Evolutionary conservation across 1,140 invertebrate species (phyloP), one percentile per base, ranked within the genome.

Genomic region (Drosophila mayri): DNA sequence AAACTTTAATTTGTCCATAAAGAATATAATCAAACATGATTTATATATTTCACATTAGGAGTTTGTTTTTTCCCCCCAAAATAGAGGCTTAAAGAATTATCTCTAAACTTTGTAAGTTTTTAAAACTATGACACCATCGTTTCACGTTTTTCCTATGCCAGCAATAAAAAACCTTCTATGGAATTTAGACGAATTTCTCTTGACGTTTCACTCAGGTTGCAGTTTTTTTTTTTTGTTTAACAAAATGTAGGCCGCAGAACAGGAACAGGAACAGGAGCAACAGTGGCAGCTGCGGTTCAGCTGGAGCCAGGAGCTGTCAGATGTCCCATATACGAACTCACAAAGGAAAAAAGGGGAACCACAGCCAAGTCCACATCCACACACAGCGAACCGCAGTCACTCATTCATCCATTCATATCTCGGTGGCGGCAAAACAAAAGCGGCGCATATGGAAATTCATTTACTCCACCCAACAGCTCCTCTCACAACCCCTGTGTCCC

Each of bases 401-500:
- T 57, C 59, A 81, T 80, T 85, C 58, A 72, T 60, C 60, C 74
- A 86, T 85, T 81, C 78, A 82, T 67, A 76, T 79, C 63, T 79
- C 68, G 72, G 49, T 44, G 61, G 46, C 44, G 64, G 20, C 14
- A 43, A 70, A 87, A 88, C 84, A 80, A 87, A 79, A 67, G 83
- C 76, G 61, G 43, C 84, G 43, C 84, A 79, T 79, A 80, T 84
- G 76, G 47, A 82, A 88, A 87, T 87, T 88, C 80, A 87, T 88
- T 87, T 87, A 77, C 71, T 71, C 20, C 40, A 25, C 52, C 40
- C 10, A 4, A 7, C 10, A 20, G 11, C 35, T 57, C 73, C 83
- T 73, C 67, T 54, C 32, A 11, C 9, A 49, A 16, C 16, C 25
- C 47, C 16, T 9, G 2, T 0, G 11, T 12, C 28, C 28, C 66